A percentile compares a stretch with the other conserved stretches of the same genome.
Evolutionary conservation across 2,888 invertebrate species (phyloP).

Genomic region (Pharmacophagus antenor): DNA sequence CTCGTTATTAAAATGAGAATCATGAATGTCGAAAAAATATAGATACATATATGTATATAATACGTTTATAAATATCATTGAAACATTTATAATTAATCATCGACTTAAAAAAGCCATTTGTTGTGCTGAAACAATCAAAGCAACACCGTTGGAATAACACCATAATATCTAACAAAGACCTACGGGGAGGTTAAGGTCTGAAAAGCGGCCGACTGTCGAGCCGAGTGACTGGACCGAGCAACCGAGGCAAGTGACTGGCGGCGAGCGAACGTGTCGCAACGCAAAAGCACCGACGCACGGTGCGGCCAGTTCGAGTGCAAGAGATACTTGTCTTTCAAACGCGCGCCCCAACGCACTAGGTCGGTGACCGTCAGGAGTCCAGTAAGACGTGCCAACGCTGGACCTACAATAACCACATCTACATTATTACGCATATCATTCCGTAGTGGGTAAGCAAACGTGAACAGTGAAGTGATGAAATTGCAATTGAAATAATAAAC

Average conservation of each 20-base stretch:
- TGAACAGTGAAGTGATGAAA: background rate
- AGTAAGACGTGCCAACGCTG: slow-evolving; percentile 96
- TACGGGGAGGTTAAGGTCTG: slow-evolving; percentile 12
- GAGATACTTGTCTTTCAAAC: slow-evolving; percentile 41
- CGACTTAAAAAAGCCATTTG: slow-evolving; percentile 31
- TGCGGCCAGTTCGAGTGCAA: slow-evolving; percentile 36
- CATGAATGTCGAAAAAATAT: slow-evolving; percentile 26
- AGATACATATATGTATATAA: slow-evolving; percentile 27
- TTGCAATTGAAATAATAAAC: too few relatives aligned
- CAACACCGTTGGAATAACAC: slow-evolving; percentile 36
- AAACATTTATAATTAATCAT: slow-evolving; percentile 12
- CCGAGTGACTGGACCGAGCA: slow-evolving; percentile 24
- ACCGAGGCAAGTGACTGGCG: slow-evolving; percentile 34
- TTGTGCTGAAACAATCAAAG: slow-evolving; percentile 38
- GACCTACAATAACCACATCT: slow-evolving; percentile 78
- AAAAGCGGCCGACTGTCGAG: slow-evolving; percentile 9
- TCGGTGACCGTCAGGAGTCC: slow-evolving; percentile 83
- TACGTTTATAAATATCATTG: slow-evolving; percentile 8
- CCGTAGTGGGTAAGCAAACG: background rate
- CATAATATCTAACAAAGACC: slow-evolving; percentile 22
- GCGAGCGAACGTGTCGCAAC: slow-evolving; percentile 37
- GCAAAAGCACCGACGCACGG: slow-evolving; percentile 35
- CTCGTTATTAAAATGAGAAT: slow-evolving; percentile 36
- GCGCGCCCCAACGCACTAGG: slow-evolving; percentile 55
- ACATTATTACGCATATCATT: background rate